Base-by-base conservation (phyloP, 2,888 invertebrate genomes). In the Cheilosia vulpina region DNA sequence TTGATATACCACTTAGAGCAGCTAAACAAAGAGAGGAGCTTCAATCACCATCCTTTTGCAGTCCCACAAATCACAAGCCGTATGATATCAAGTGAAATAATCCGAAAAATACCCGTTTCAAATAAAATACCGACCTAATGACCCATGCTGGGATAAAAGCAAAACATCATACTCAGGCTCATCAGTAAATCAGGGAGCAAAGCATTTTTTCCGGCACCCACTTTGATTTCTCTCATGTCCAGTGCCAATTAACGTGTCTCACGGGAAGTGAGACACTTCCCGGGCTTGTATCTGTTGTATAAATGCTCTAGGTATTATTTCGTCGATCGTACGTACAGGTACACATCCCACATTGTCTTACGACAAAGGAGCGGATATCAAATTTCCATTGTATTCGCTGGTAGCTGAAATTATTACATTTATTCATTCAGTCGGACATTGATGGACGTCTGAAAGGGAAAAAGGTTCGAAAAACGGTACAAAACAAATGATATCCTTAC, bases 201-300 rank as follows among this genome's bases (percentile, higher is more conserved):
- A 80, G 75, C 69, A 63, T 50, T 71, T 75, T 68, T 79, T 84
- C 79, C 73, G 79, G 79, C 79, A 69, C 73, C 69, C 79, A 79
- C 69, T 84, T 84, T 79, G 71, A 84, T 80, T 80, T 75, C 84
- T 80, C 75, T 80, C 80, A 79, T 84, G 84, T 80, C 73, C 69
- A 71, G 80, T 75, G 73, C 80, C 84, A 84, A 84, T 84, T 84
- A 84, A 84, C 80, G 79, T 84, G 84, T 80, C 75, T 75, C 75
- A 69, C 79, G 53, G 84, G 65, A 84, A 79, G 58, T 75, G 72
- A 38, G 11, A 63, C 66, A 68, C 72, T 68, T 73, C 62, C 62
- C 57, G 21, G n/a, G 38, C 24, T 58, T 43, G 19, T 50, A 50
- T 41, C 19, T 4, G 45, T 15, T 47, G 58, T 27, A 34, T 41